Conservation (phyloP, 2,888 invertebrate species). For the Mythimna impura region DNA sequence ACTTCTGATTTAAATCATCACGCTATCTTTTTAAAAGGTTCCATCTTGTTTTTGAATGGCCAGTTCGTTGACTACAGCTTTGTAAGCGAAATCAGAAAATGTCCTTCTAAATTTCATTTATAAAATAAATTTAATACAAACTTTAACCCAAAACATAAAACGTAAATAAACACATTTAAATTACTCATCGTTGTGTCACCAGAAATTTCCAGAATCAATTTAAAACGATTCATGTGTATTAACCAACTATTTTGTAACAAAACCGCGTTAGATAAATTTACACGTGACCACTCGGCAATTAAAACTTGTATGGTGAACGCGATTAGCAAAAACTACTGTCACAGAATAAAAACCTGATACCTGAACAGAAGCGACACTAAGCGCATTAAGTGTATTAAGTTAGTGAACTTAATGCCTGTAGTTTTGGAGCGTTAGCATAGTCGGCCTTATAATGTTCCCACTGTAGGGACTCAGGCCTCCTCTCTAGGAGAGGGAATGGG, state of each 20-base stretch:
- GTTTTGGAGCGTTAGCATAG: too few species aligned
- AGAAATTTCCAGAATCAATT: slow-evolving; percentile 46
- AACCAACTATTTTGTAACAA: slow-evolving; percentile 52
- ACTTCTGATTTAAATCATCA: too few species aligned
- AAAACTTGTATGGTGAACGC: slow-evolving; percentile 80
- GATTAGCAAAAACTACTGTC: slow-evolving; percentile 82
- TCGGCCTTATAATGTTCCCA: too few species aligned
- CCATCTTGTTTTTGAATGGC: too few species aligned
- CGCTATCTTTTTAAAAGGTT: too few species aligned
- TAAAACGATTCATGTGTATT: slow-evolving; percentile 53
- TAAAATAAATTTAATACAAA: too few species aligned
- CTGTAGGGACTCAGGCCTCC: too few species aligned
- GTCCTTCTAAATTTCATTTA: too few species aligned
- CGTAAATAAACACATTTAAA: not conserved
- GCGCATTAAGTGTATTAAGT: not conserved
- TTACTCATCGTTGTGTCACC: slow-evolving; percentile 18
- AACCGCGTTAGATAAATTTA: slow-evolving; percentile 66
- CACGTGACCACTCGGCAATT: slow-evolving; percentile 77
- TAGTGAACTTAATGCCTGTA: too few species aligned
- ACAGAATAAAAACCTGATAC: not conserved
- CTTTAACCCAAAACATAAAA: not conserved
- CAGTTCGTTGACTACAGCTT: too few species aligned
- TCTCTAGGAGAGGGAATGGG: too few species aligned
- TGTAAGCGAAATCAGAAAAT: too few species aligned
- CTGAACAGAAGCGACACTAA: slow-evolving; percentile 5